Base-by-base conservation (phyloP, 2,888 invertebrate genomes). In the Ephialtes manifestator region DNA sequence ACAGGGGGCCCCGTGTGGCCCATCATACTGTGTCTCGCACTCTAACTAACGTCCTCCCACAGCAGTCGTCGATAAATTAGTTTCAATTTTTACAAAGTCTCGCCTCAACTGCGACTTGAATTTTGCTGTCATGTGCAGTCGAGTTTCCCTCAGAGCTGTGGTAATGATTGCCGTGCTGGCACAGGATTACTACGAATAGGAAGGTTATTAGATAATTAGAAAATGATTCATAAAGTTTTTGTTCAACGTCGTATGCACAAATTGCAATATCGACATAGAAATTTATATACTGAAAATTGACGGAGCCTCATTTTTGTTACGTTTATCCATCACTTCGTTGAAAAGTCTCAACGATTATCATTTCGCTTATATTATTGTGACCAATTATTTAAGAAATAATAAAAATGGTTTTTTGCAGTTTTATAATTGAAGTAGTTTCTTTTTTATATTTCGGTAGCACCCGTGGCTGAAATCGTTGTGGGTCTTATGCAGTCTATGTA, bases 31-130 rank as follows among this genome's bases (percentile, higher is more conserved):
- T 35, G 24, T 58, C 68, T 65, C 43, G 28, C 11, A 55, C 20
- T 53, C 46, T 46, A 7, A 18, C 58, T 43, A n/a, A 39, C 53
- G 46, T 20, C 51, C 35, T 48, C 51, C 24, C 35, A 65, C 63
- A 35, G 48, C 76, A 72, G 84, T 89, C 87, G 90, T 90, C 92
- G 90, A 92, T 92, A 92, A 92, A 92, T 92, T 92, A 91, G 90
- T 90, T 90, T 90, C 89, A 82, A 79, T 83, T 85, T 88, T 91
- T 88, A 60, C 75, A 70, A 71, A 63, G 31, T 43, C 51, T 18
- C 55, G 43, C 75, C 71, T 82, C 85, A 51, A 65, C 76, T n/a
- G 65, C 67, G 71, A 79, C 79, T 77, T 75, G 35, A 39, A 35
- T 39, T 31, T 55, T 31, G 68, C 67, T 76, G 35, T 60, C n/a